Evolutionary conservation across 2,797 vertebrate genomes (phyloP).

Genomic region (Halcyon chelicuti): DNA sequence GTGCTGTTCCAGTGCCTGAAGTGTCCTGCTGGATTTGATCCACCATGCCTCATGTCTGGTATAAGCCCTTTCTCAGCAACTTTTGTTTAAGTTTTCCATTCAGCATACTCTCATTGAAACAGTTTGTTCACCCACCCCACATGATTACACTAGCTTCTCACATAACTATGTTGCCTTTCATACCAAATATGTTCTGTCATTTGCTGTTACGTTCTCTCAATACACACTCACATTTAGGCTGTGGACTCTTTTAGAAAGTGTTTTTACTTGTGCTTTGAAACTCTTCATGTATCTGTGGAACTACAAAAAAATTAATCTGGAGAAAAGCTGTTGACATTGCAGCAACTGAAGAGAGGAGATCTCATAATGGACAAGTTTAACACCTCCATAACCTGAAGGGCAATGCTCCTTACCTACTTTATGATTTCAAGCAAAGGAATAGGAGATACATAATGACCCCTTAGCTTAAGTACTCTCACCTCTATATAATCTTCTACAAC

Average conservation of each 20-base stretch:
- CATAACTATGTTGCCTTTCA: background rate
- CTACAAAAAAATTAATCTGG: background rate
- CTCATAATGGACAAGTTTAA: background rate
- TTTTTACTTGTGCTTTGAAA: background rate
- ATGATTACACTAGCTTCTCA: background rate
- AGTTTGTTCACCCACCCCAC: background rate
- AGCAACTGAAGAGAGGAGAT: background rate
- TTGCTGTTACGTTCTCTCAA: background rate
- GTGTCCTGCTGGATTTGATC: background rate
- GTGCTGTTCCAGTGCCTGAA: background rate
- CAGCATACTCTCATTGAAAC: background rate
- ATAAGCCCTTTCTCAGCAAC: background rate
- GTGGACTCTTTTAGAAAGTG: background rate
- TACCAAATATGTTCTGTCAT: background rate
- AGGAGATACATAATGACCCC: background rate
- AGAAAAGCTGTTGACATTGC: background rate
- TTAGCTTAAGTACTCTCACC: background rate
- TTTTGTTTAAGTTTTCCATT: background rate
- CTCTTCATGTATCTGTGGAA: background rate
- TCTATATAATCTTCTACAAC: background rate
- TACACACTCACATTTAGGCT: background rate
- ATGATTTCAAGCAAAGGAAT: background rate
- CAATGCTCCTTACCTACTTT: background rate
- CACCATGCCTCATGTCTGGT: background rate
- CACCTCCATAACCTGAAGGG: background rate